Conservation (phyloP, 2,113 vertebrate species). For the Hypomesus transpacificus region DNA sequence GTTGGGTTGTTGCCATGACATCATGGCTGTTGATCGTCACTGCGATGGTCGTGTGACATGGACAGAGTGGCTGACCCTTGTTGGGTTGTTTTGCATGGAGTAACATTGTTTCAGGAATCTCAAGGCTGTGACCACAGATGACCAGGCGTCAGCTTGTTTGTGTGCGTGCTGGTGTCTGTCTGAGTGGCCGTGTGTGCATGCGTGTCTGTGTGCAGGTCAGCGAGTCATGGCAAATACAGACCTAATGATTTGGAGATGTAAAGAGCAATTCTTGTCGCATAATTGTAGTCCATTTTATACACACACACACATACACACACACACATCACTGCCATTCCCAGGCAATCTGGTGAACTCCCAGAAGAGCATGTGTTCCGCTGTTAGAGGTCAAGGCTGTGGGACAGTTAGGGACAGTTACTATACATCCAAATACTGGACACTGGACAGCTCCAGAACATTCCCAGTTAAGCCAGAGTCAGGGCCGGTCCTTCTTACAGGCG, state of each 20-base stretch:
- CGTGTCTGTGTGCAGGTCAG: neutral
- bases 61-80: constrained; percentile 12
- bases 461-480: no score
- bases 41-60: neutral
- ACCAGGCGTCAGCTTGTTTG: neutral
- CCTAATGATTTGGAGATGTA: neutral
- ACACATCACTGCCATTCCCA: neutral
- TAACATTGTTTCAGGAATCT: constrained; percentile 44
- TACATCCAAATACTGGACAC: constrained; percentile 36
- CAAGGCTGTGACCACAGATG: constrained; percentile 34
- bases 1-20: neutral
- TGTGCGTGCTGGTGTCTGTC: neutral
- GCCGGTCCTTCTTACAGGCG: no score
- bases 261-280: neutral
- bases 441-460: neutral
- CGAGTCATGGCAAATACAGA: neutral
- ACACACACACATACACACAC: neutral
- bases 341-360: constrained; percentile 11
- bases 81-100: constrained; percentile 34
- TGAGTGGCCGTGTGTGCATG: neutral
- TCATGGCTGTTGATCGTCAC: neutral
- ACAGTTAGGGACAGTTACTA: constrained; percentile 20
- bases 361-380: constrained; percentile 51
- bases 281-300: neutral
- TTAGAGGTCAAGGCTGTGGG: constrained; percentile 58